phyloP scores from a whole-genome alignment of 2,113 vertebrate species.

The Sphaerodactylus townsendi region DNA sequence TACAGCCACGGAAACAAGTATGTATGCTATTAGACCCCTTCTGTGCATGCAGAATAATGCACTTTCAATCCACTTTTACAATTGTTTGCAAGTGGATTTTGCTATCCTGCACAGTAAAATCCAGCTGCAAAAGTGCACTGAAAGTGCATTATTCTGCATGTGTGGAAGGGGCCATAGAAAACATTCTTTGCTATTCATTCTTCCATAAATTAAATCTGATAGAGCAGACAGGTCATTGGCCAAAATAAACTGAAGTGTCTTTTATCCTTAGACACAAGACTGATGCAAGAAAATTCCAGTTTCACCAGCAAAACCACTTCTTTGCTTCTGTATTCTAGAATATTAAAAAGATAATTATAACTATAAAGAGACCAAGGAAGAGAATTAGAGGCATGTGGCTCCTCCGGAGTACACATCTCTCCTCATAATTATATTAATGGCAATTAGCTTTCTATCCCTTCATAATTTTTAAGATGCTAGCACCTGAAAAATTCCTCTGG shows the following conservation, averaged over 20 bases:
- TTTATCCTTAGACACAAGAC: conserved; percentile 30
- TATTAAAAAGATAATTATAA: conserved; percentile 44
- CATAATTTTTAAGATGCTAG: conserved; percentile 52
- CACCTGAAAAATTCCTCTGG: conserved; percentile 44
- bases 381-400: conserved; percentile 47
- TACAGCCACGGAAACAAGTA: neutral
- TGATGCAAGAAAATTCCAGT: conserved; percentile 25
- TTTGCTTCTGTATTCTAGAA: neutral
- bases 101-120: too few species aligned
- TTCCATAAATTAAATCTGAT: conserved; percentile 9
- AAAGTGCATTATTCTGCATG: too few species aligned
- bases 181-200: neutral
- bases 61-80: too few species aligned
- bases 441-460: conserved; percentile 61
- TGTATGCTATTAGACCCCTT: neutral
- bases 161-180: too few species aligned
- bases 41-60: too few species aligned
- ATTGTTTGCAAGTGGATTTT: too few species aligned
- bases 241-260: conserved; percentile 39
- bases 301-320: conserved; percentile 34
- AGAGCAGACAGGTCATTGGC: neutral
- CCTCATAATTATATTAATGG: conserved; percentile 58
- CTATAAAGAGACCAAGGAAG: conserved; percentile 1
- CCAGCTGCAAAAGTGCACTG: too few species aligned
- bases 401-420: conserved; percentile 40